Evolutionary conservation across 2,888 invertebrate species (phyloP).

Genomic region (Iselma pallidipennis): DNA sequence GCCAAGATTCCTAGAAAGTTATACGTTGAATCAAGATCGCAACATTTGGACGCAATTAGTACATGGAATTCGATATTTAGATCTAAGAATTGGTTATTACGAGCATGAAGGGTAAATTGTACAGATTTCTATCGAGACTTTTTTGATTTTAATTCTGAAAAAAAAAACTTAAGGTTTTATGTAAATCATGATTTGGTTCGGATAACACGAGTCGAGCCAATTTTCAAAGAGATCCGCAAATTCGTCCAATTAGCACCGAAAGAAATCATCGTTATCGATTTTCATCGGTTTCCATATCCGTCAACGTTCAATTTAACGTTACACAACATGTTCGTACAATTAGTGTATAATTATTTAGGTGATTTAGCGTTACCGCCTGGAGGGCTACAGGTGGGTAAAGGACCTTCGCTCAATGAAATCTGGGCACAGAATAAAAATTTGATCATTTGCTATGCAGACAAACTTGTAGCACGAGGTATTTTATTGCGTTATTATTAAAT

Average conservation of each 20-base stretch:
- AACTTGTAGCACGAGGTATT: slow-evolving; percentile 57
- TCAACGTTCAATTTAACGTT: slow-evolving; percentile 43
- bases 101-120: slow-evolving; percentile 39
- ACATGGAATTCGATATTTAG: slow-evolving; percentile 81
- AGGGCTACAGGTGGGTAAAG: slow-evolving; percentile 53
- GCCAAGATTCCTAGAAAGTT: slow-evolving; percentile 54
- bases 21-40: slow-evolving; percentile 71
- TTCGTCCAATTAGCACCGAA: slow-evolving; percentile 69
- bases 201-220: slow-evolving; percentile 67
- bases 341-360: slow-evolving; percentile 61
- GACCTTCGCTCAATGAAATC: slow-evolving; percentile 63
- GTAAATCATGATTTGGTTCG: slow-evolving; percentile 74
- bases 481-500: slow-evolving; percentile 27
- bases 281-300: slow-evolving; percentile 75
- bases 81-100: slow-evolving; percentile 78
- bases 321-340: slow-evolving; percentile 59
- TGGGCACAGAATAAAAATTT: slow-evolving; percentile 61
- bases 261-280: slow-evolving; percentile 79
- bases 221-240: slow-evolving; percentile 69
- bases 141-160: neutral
- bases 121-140: neutral
- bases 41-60: slow-evolving; percentile 83
- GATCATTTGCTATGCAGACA: slow-evolving; percentile 64
- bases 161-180: slow-evolving; percentile 63
- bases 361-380: slow-evolving; percentile 58